phyloP scores from a whole-genome alignment of 2,888 invertebrate species.

The Metacarcinus magister region DNA sequence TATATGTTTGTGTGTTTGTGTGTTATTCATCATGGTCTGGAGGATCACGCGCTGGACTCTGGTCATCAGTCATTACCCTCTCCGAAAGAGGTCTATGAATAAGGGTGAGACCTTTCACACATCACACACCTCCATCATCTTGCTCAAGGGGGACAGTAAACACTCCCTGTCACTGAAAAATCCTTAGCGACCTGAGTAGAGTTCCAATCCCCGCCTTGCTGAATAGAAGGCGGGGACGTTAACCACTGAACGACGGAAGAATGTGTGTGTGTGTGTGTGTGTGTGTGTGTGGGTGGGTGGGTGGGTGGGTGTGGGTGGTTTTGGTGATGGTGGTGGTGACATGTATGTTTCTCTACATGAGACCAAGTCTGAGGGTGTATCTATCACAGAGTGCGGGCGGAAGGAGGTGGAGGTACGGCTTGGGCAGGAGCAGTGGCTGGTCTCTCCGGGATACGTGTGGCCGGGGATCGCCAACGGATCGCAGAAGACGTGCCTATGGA shows the following conservation, averaged over 20 bases:
- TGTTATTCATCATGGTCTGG: not conserved
- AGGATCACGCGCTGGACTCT: too few relatives aligned
- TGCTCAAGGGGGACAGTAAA: too few relatives aligned
- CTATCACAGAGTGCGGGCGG: constrained; percentile 39
- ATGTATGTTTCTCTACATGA: not conserved
- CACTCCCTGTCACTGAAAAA: too few relatives aligned
- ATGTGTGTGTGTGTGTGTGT: constrained; percentile 47
- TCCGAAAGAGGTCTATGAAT: too few relatives aligned
- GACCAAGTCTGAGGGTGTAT: not conserved
- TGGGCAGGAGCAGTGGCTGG: constrained; percentile 51
- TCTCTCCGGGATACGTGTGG: constrained; percentile 59
- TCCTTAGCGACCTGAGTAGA: too few relatives aligned
- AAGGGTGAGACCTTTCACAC: too few relatives aligned
- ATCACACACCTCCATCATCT: too few relatives aligned
- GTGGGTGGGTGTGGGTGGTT: not conserved
- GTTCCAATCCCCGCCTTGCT: too few relatives aligned
- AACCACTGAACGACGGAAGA: too few relatives aligned
- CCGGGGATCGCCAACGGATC: constrained; percentile 38
- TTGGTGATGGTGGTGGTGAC: not conserved
- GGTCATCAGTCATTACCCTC: too few relatives aligned
- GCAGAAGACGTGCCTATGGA: constrained; percentile 61
- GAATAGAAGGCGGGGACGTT: too few relatives aligned
- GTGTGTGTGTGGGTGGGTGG: not conserved
- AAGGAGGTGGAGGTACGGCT: constrained; percentile 47
- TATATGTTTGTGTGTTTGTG: constrained; percentile 18